Evolutionary conservation across 2,888 invertebrate genomes (phyloP).

Genomic region (Drosophila parthenogenetica): DNA sequence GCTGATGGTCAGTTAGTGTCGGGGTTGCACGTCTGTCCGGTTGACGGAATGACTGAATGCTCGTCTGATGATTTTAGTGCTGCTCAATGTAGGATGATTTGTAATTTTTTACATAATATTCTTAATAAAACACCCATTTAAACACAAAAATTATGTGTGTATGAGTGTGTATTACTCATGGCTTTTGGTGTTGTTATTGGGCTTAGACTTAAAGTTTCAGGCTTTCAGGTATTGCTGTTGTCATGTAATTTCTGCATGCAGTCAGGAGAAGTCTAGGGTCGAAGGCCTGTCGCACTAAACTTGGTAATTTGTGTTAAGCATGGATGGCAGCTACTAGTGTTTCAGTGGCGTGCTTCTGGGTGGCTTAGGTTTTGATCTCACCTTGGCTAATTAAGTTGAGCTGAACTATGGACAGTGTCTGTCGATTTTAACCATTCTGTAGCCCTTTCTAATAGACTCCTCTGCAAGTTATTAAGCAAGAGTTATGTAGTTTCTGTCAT

Average conservation of each 20-base stretch:
- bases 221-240: conserved; percentile 72
- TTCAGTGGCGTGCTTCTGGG: conserved; percentile 73
- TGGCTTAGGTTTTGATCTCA: conserved; percentile 64
- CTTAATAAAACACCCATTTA: conserved; percentile 82
- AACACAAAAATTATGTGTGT: conserved; percentile 73
- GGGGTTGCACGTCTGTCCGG: not conserved
- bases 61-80: conserved; percentile 74
- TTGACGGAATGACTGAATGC: conserved; percentile 25
- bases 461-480: conserved; percentile 4
- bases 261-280: conserved; percentile 30
- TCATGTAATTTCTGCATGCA: conserved; percentile 68
- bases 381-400: conserved; percentile 73
- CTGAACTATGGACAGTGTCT: conserved; percentile 61
- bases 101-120: conserved; percentile 79
- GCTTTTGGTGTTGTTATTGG: conserved; percentile 1
- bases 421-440: conserved; percentile 26
- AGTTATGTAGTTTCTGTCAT: conserved; percentile 19
- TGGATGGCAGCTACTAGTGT: conserved; percentile 74
- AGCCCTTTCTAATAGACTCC: conserved; percentile 42
- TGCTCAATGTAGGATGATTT: conserved; percentile 72
- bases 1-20: conserved; percentile 46
- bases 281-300: conserved; percentile 72
- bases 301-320: conserved; percentile 78
- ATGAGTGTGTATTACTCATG: conserved; percentile 22
- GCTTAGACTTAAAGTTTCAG: conserved; percentile 7